Percentiles rank a stretch among this genome's conserved stretches.
Evolutionary conservation across 2,888 invertebrate species (phyloP).

Genomic region (Drosophila seclusa): DNA sequence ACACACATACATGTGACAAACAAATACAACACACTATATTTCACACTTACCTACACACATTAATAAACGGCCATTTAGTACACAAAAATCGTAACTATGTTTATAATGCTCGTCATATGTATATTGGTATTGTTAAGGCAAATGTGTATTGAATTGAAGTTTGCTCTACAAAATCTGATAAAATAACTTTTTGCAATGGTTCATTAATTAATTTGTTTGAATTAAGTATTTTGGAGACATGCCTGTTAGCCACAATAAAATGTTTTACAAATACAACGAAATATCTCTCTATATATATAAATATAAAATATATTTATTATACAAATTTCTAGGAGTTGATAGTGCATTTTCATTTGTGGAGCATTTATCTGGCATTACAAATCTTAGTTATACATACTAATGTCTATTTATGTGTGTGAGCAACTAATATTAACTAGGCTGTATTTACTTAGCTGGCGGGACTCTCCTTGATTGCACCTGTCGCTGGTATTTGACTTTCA

Average conservation of each 20-base stretch:
- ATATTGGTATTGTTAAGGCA: neutral
- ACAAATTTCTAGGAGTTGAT: neutral
- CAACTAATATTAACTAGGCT: slow-evolving; percentile 5
- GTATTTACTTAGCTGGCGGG: slow-evolving; percentile 2
- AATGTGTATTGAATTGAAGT: neutral
- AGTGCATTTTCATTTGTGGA: neutral
- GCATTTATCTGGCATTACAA: slow-evolving; percentile 41
- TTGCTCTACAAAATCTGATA: neutral
- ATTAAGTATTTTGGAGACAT: neutral
- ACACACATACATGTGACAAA: slow-evolving; percentile 35
- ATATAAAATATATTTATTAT: neutral
- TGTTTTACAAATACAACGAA: neutral
- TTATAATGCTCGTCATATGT: slow-evolving; percentile 18
- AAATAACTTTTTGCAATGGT: neutral
- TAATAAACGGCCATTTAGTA: slow-evolving; percentile 44
- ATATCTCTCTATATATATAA: neutral
- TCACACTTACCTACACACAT: slow-evolving; percentile 10
- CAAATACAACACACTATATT: neutral
- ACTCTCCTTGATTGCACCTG: slow-evolving; percentile 58
- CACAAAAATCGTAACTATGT: slow-evolving; percentile 24
- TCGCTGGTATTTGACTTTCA: slow-evolving; percentile 57
- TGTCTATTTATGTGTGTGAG: slow-evolving; percentile 9
- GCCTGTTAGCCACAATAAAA: neutral
- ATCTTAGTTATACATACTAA: slow-evolving; percentile 20
- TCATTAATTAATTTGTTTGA: neutral